Base-by-base conservation (phyloP, 2,888 invertebrate genomes). In the Cantharis lateralis region DNA sequence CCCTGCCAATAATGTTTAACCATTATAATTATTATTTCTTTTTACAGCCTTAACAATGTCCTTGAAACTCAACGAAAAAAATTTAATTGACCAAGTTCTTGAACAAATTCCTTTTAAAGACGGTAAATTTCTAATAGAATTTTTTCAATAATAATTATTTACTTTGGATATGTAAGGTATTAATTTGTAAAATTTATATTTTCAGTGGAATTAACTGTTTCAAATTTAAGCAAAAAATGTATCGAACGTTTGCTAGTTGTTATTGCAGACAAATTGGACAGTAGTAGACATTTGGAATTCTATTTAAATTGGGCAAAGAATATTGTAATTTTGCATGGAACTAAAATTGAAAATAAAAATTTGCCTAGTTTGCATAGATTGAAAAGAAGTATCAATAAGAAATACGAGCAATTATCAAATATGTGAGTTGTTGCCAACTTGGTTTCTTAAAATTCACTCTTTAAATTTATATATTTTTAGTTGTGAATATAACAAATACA, bases 401-500 rank as follows among this genome's bases (percentile, higher is more conserved):
- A 95, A 88, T 93, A 95, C 83, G 93, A 95, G 73, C 95, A 95
- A 86, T 87, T 98, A 4, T 92, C 94, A 78, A 96, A 95, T 91
- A 93, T 97, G 96, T 97, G 87, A 92, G 94, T 92, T 77, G 66
- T 72, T 61, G 71, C 15, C 18, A 48, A 72, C 15, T 24, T 62
- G 75, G 32, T 72, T 75, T 24, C 10, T 77, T 71, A 4, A 15
- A 7, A 4, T 11, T 2, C 18, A 11, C 9, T 16, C 13, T 15
- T n/a, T 13, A 15, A 64, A 62, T 48, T 74, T 71, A 62, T 62
- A 63, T 10, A 13, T 74, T 70, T 91, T 18, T 89, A 97, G 96
- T 83, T 96, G 96, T 86, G 96, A 97, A 85, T 95, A 94, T 87
- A 97, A 97, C 88, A 95, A 95, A 84, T 97, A 95, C 85, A 95